Conservation (phyloP, 1,140 invertebrate genomes). For the Drosophila arawakana region DNA sequence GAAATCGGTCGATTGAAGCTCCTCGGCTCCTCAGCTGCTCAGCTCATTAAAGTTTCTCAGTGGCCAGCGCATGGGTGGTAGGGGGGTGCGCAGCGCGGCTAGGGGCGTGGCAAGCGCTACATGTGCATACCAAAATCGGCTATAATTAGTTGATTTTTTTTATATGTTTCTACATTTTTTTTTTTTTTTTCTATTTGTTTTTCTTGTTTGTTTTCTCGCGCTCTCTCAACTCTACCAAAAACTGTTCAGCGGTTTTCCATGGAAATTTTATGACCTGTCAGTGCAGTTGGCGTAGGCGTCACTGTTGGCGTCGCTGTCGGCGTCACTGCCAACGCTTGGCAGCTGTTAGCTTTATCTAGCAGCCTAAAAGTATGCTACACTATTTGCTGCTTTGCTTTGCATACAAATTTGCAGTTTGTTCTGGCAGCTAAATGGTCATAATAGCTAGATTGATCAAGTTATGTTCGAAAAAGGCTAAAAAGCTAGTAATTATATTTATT, state of each 20-base stretch:
- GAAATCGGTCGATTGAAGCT: constrained; percentile 11
- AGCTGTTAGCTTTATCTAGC: neutral
- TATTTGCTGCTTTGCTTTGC: neutral
- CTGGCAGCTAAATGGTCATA: too few relatives aligned
- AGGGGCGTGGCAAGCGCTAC: neutral
- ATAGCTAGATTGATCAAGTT: too few relatives aligned
- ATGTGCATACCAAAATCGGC: neutral
- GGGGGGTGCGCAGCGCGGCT: neutral
- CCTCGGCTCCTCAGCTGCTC: constrained; percentile 8
- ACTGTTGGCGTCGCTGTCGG: neutral
- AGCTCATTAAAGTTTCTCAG: neutral
- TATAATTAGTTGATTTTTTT: constrained; percentile 14
- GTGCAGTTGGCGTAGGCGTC: neutral
- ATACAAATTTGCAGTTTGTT: too few relatives aligned
- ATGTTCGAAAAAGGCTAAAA: too few relatives aligned
- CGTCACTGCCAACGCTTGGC: neutral
- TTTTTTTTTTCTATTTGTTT: too few relatives aligned
- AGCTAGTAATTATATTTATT: too few relatives aligned
- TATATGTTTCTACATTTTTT: too few relatives aligned
- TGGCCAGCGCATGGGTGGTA: neutral
- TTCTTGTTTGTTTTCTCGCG: neutral
- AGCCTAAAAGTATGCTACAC: constrained; percentile 19
- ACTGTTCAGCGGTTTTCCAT: constrained; percentile 8
- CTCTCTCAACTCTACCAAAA: constrained; percentile 6
- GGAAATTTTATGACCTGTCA: neutral